Percentiles rank a stretch among this genome's conserved stretches.
Conservation (phyloP, 2,797 vertebrate genomes). For the Galaxias olidus region DNA sequence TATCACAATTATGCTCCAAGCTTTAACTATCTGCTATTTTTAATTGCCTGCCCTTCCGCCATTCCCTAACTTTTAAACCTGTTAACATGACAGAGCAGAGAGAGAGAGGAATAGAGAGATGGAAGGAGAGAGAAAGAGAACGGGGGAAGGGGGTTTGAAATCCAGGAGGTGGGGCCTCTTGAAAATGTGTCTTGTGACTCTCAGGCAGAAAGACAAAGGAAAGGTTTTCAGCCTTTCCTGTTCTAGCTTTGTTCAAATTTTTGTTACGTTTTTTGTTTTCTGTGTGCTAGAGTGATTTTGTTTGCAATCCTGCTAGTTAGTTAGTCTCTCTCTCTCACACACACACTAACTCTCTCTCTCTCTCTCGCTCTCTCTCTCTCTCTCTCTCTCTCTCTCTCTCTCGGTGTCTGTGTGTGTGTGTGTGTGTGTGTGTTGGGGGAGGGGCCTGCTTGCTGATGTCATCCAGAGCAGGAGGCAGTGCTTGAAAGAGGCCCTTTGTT, state of each 20-base stretch:
- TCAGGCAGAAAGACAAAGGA: constrained; percentile 48
- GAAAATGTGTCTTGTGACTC: constrained; percentile 52
- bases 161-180: constrained; percentile 57
- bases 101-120: constrained; percentile 20
- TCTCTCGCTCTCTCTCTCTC: neutral
- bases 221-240: constrained; percentile 27
- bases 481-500: constrained; percentile 96
- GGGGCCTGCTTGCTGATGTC: constrained; percentile 84
- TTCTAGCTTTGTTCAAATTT: constrained; percentile 23
- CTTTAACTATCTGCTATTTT: constrained; percentile 36
- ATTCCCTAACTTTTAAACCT: constrained; percentile 55
- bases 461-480: constrained; percentile 80
- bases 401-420: constrained; percentile 18
- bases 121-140: constrained; percentile 11
- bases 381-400: too few relatives aligned
- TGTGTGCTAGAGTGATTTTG: constrained; percentile 44
- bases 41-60: constrained; percentile 37
- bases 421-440: constrained; percentile 60
- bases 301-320: constrained; percentile 40
- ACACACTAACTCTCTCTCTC: too few relatives aligned
- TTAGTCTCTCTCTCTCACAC: too few relatives aligned
- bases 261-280: constrained; percentile 18
- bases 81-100: constrained; percentile 63
- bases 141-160: constrained; percentile 34
- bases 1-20: constrained; percentile 21